phyloP scores from a whole-genome alignment of 1,140 invertebrate species.

The Plodia interpunctella region DNA sequence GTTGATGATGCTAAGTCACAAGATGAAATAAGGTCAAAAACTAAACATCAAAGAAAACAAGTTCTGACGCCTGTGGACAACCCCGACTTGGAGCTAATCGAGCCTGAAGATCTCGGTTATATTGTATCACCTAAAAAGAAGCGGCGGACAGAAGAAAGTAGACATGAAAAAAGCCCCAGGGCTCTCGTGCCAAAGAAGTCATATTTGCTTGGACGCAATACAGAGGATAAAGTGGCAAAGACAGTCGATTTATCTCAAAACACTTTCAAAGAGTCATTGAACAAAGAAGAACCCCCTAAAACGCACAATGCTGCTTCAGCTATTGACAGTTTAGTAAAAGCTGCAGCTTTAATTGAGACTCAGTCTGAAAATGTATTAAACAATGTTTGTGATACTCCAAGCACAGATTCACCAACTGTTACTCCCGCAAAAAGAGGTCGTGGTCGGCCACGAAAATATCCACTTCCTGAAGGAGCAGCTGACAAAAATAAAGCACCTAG shows the following conservation, averaged over 20 bases:
- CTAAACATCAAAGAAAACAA: constrained; percentile 74
- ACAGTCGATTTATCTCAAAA: constrained; percentile 29
- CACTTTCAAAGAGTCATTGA: constrained; percentile 28
- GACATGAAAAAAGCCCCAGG: constrained; percentile 45
- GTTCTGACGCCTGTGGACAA: constrained; percentile 68
- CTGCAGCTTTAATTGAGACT: constrained; percentile 62
- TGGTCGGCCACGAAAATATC: constrained; percentile 66
- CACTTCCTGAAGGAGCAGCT: constrained; percentile 38
- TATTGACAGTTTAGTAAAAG: constrained; percentile 67
- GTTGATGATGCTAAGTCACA: constrained; percentile 40
- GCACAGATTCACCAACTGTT: constrained; percentile 27
- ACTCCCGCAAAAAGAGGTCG: constrained; percentile 62
- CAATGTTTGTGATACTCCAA: constrained; percentile 19
- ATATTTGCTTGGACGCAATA: constrained; percentile 52
- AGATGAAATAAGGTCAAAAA: constrained; percentile 58
- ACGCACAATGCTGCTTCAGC: constrained; percentile 47
- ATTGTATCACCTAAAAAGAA: constrained; percentile 60
- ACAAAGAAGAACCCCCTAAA: constrained; percentile 25
- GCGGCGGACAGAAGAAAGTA: constrained; percentile 52
- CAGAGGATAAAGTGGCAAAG: constrained; percentile 27
- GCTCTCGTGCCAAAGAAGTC: constrained; percentile 60
- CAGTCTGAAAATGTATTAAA: constrained; percentile 49
- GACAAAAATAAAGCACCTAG: constrained; percentile 37
- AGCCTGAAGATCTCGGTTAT: constrained; percentile 57
- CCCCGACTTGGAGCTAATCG: constrained; percentile 69